Base-by-base conservation (phyloP, 1,140 invertebrate species). In the Hestina assimilis region DNA sequence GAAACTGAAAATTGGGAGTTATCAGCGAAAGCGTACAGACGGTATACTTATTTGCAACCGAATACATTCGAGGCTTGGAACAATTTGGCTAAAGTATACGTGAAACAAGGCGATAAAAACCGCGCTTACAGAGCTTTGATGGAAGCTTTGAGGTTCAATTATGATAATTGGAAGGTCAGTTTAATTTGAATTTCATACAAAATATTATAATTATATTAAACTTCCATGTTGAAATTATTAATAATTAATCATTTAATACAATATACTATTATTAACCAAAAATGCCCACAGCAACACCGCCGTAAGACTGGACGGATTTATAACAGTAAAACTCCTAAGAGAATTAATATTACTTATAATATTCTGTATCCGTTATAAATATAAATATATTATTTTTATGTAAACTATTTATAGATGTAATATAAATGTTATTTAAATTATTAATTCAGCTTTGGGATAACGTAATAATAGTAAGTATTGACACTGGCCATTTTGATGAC, bases 21-120 rank as follows among this genome's bases (percentile, higher is more conserved):
- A 1, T 95, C 96, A 28, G 95, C 95, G 0, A 92, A 90, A 15
- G 95, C 96, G 0, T 99, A 99, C 80, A 91, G 95, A 68, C 90
- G 93, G 54, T 98, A 97, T 77, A 96, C 96, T 21, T 92, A 92
- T 52, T 87, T 99, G 15, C 96, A 99, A 69, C 93, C 93, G 29
- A 94, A 96, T 89, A 94, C 94, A 59, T 99, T 96, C 82, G 96
- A 99, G 89, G 96, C 96, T 0, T 99, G 98, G 98, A 99, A 98
- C 86, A 99, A 99, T 89, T 89, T 99, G 42, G 95, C 96, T 7
- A 97, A 97, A 79, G 96, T 95, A 3, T 97, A 98, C 68, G 93
- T 97, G 4, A 95, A 96, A 69, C 85, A 95, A 43, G 93, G 95
- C 0, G 93, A 99, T 65, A 98, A 98, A 89, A 72, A 90, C 7